These are phyloP conservation scores for Stenopsyche tienmushanensis DNA, from an alignment of 1,140 invertebrate genomes.

Conservation along the genomic window DNA sequence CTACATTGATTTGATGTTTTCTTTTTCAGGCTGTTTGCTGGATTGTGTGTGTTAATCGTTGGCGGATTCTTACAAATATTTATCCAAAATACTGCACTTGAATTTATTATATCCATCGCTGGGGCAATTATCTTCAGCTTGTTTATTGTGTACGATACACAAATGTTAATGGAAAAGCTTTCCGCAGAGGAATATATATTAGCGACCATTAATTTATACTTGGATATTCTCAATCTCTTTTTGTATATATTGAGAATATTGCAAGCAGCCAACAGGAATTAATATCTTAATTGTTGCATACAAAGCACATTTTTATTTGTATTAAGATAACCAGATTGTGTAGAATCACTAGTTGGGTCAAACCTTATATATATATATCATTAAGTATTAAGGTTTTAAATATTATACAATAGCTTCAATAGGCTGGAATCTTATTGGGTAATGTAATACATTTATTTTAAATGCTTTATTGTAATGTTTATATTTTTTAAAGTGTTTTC, in stretches of 20 bases:
- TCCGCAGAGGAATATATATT: constrained; percentile 97
- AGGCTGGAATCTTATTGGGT: no score
- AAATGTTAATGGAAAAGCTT: constrained; percentile 89
- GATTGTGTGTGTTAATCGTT: constrained; percentile 67
- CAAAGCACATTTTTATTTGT: constrained; percentile 1
- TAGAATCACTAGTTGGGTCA: no score
- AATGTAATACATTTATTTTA: no score
- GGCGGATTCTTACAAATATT: constrained; percentile 75
- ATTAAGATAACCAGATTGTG: no score
- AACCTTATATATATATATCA: background rate
- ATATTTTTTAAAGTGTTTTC: no score
- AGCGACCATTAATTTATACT: constrained; percentile 83
- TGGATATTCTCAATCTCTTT: constrained; percentile 87
- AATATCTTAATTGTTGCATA: no score
- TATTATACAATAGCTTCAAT: no score
- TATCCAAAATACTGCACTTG: constrained; percentile 65
- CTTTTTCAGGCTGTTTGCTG: constrained; percentile 68
- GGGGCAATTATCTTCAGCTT: constrained; percentile 78
- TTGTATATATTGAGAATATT: constrained; percentile 76
- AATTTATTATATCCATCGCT: constrained; percentile 65
- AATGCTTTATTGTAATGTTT: no score
- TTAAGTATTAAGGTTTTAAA: no score
- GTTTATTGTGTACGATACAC: constrained; percentile 91
- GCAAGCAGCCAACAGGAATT: constrained; percentile 56
- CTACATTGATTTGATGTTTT: background rate